Percentiles rank a stretch among this genome's conserved stretches.
Conservation (phyloP, 2,797 vertebrate species). For the Acipenser ruthenus region DNA sequence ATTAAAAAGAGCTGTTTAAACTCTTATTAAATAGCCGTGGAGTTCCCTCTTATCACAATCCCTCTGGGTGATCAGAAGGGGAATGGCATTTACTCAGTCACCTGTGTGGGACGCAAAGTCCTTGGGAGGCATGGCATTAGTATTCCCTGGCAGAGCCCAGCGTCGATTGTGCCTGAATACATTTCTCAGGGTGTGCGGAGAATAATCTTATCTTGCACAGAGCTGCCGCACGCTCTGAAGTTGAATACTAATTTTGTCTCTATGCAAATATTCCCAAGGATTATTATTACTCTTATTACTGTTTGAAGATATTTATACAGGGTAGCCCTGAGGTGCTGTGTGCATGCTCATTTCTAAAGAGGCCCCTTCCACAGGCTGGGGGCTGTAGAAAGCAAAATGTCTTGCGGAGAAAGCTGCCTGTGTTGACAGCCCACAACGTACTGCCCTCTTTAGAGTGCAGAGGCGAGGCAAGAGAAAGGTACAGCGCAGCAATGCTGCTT, state of each 20-base stretch:
- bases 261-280: slow-evolving; percentile 14
- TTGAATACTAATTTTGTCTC: slow-evolving; percentile 12
- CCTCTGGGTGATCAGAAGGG: slow-evolving; percentile 5
- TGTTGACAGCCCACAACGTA: background rate
- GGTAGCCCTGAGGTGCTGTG: slow-evolving; percentile 2
- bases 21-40: background rate
- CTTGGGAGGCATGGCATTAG: slow-evolving; percentile 32
- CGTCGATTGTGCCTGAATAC: slow-evolving; percentile 29
- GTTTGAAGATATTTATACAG: slow-evolving; percentile 13
- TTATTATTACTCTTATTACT: slow-evolving; percentile 17
- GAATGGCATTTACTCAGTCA: background rate
- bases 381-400: background rate
- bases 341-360: slow-evolving; percentile 15
- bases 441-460: background rate
- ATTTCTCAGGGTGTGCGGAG: slow-evolving; percentile 19
- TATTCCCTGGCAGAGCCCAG: slow-evolving; percentile 32
- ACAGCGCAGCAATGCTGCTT: background rate
- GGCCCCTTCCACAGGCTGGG: background rate
- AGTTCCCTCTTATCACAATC: background rate
- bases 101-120: slow-evolving; percentile 14
- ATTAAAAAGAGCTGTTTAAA: slow-evolving; percentile 3
- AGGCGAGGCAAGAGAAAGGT: too few relatives aligned
- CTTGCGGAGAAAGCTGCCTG: background rate
- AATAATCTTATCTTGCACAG: slow-evolving; percentile 12
- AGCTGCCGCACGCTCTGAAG: background rate